Base-by-base conservation (phyloP, 2,888 invertebrate species). In the Eumacrocentrus americanus region DNA sequence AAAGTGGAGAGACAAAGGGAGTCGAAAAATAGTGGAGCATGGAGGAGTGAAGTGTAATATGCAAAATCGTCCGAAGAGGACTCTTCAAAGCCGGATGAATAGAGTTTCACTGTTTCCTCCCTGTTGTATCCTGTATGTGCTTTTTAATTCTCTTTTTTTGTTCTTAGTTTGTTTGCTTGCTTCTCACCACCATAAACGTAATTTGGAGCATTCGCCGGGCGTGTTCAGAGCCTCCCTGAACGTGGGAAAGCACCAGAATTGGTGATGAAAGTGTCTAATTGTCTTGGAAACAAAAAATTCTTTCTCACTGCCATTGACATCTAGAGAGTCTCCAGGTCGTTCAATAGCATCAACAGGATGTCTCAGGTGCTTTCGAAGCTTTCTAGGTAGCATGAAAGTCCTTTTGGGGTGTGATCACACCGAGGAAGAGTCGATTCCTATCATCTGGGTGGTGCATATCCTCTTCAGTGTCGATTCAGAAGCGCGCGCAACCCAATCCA, bases 401-500 rank as follows among this genome's bases (percentile, higher is more conserved):
- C 12, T 29, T 9, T 29, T 29, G 29, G 29, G 29, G 29, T 29
- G 4, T 6, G 9, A 29, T 9, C 23, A 14, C 22, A 46, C n/a
- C n/a, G 23, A 22, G 23, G 46, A 25, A 12, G 12, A 46, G 23
- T 46, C 46, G 14, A 46, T n/a, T n/a, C 22, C 22, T 23, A 23
- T 46, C 25, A 9, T 29, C n/a, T 5, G 22, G 22, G 3, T 6
- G 46, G 46, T 46, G 22, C 9, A 25, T 6, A 12, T 16, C 18
- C 18, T 18, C 42, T 14, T 16, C 6, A 20, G 37, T 14, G 20
- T 9, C 42, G 42, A 25, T 35, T 12, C 3, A 34, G 35, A 1
- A 6, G 18, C n/a, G n/a, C 20, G 29, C 34, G 48, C 48, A 50
- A 25, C 25, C n/a, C 46, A 46, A 46, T 25, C 7, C n/a, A 25